Conservation (phyloP, 92 coral and sea anemone species). For the Epizoanthus illoricatus region DNA sequence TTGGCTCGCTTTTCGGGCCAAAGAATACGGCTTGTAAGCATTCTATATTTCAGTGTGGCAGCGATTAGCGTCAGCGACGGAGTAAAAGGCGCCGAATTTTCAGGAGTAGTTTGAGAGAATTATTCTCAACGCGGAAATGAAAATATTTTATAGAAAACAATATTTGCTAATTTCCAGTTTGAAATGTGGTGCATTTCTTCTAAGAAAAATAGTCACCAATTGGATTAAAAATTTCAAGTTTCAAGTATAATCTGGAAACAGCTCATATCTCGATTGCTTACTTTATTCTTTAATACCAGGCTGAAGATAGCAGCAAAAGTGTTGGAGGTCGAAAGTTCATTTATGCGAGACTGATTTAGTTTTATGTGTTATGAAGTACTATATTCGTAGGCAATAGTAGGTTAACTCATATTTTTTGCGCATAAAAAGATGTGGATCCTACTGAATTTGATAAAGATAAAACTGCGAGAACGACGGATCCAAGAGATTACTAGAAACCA, state of each 20-base stretch:
- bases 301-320: slow-evolving; percentile 7
- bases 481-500: neutral
- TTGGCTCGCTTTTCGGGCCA: slow-evolving; percentile 22
- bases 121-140: neutral
- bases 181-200: neutral
- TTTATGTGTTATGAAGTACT: neutral
- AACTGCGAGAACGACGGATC: too few species aligned
- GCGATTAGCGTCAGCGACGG: slow-evolving; percentile 17
- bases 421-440: neutral
- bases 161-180: neutral
- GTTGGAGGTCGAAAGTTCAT: slow-evolving; percentile 40
- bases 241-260: too few species aligned
- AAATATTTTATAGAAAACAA: neutral
- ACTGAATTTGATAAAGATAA: neutral
- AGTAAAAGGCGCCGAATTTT: slow-evolving; percentile 2
- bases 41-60: neutral
- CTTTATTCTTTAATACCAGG: too few species aligned
- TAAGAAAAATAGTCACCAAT: too few species aligned
- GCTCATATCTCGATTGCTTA: slow-evolving; percentile 11
- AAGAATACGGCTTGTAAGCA: slow-evolving; percentile 33
- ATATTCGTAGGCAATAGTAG: neutral
- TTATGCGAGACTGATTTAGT: slow-evolving; percentile 15
- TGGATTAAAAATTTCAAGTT: too few species aligned
- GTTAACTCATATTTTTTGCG: neutral
- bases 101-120: neutral